phyloP scores from a whole-genome alignment of 2,797 vertebrate genomes.

The Okamejei kenojei region DNA sequence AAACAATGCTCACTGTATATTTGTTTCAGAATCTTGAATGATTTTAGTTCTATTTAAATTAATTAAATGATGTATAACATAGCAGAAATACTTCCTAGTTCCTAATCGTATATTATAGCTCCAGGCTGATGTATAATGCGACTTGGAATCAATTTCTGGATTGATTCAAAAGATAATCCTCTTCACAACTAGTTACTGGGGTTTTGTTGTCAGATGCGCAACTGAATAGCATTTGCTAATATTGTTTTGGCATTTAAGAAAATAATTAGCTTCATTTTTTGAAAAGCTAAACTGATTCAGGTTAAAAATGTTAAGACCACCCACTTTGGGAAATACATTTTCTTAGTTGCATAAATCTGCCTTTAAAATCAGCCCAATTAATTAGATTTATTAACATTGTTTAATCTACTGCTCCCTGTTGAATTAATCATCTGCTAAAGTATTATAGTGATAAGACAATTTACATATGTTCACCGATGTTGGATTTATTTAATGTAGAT shows the following conservation, averaged over 20 bases:
- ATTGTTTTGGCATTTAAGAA: conserved; percentile 42
- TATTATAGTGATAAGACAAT: neutral
- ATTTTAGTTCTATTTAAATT: conserved; percentile 46
- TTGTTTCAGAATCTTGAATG: conserved; percentile 34
- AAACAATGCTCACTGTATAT: neutral
- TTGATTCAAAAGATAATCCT: conserved; percentile 70
- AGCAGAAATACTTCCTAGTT: conserved; percentile 55
- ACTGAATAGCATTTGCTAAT: conserved; percentile 54
- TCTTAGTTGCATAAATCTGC: conserved; percentile 52
- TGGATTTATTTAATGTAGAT: neutral
- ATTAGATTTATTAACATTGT: neutral
- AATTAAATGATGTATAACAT: conserved; percentile 45
- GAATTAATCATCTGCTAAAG: conserved; percentile 1
- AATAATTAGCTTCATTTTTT: conserved; percentile 43
- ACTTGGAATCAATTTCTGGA: conserved; percentile 64
- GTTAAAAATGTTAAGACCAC: conserved; percentile 39
- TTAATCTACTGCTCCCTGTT: neutral
- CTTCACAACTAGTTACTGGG: conserved; percentile 55
- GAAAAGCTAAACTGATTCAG: conserved; percentile 44
- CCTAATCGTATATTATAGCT: conserved; percentile 47
- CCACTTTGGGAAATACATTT: conserved; percentile 45
- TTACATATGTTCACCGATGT: neutral
- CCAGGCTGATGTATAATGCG: conserved; percentile 61
- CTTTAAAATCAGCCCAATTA: neutral
- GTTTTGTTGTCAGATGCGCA: conserved; percentile 57